Evolutionary conservation across 2,113 vertebrate genomes (phyloP), one percentile per base, ranked within the genome.

Genomic region (Varanus komodoensis): DNA sequence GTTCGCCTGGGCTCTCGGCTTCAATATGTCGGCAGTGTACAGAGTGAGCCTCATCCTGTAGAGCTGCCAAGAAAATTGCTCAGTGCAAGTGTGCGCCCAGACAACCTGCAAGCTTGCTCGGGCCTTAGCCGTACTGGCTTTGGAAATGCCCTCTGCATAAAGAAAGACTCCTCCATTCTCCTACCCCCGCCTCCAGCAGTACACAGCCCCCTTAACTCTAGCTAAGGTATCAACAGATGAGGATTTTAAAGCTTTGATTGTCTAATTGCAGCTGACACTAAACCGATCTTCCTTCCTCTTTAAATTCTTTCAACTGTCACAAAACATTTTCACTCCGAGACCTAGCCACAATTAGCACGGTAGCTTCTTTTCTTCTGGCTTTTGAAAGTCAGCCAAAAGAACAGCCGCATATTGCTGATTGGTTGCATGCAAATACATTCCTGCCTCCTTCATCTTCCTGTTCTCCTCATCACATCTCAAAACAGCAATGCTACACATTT

Each of bases 61-160:
- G 96, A 92, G 95, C 97, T 98, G 98, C 98, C 98, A 98, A 98
- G 96, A 96, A 97, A 96, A 97, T 97, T 91, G 94, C 97, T 97
- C 91, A 84, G 95, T 97, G 96, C 97, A 94, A 98, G 97, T 96
- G 95, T 89, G 96, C 82, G 93, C 95, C 96, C 92, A 92, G 95
- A 96, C 94, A 94, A 95, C 96, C 95, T 97, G 96, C 93, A 82
- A 93, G 94, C 93, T 82, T 90, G 67, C 94, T 95, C 95, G 92
- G 97, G 97, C 97, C 96, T 93, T 96, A 95, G 96, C 85, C 84
- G 96, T 95, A 89, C 94, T 95, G 95, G 92, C 95, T 95, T 94
- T 95, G 94, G 94, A 95, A 92, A 94, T 95, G 96, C 93, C 96
- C 96, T 97, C 96, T 95, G 95, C 94, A 95, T 94, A 91, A 94